phyloP scores from a whole-genome alignment of 2,797 vertebrate genomes.

The Poeciliopsis infans region DNA sequence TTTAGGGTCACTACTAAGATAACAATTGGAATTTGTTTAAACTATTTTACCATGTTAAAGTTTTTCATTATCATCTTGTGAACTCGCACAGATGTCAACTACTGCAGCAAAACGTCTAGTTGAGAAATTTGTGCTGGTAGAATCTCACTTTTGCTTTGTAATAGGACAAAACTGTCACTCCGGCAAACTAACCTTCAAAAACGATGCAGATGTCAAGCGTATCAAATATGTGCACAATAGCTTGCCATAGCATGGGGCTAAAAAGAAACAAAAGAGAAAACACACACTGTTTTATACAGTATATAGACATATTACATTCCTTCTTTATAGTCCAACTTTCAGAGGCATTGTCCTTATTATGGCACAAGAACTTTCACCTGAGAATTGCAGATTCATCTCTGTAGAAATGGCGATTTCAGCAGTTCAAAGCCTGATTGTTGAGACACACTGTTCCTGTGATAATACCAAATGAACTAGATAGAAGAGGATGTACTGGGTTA shows the following conservation, averaged over 20 bases:
- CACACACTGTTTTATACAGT: neutral
- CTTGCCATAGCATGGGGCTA: neutral
- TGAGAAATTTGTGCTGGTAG: neutral
- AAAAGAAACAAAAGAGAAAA: neutral
- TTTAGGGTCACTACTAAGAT: neutral
- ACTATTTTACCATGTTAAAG: neutral
- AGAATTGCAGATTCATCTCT: slow-evolving; percentile 21
- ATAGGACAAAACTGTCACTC: neutral
- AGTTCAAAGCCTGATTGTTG: slow-evolving; percentile 6
- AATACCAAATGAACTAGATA: slow-evolving; percentile 2
- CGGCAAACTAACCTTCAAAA: neutral
- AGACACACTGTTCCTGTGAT: neutral
- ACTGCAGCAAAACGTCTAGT: neutral
- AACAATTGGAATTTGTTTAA: neutral
- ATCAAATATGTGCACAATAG: neutral
- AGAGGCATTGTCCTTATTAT: slow-evolving; percentile 20
- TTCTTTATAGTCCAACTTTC: slow-evolving; percentile 25
- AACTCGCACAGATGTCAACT: neutral
- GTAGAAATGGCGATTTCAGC: slow-evolving; percentile 12
- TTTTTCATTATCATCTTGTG: neutral
- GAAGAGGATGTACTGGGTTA: slow-evolving; percentile 6
- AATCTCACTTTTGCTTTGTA: neutral
- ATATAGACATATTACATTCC: slow-evolving; percentile 37
- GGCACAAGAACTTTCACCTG: slow-evolving; percentile 39
- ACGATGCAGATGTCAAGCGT: neutral